phyloP scores from a whole-genome alignment of 2,888 invertebrate genomes.

The Phengaris alcon region DNA sequence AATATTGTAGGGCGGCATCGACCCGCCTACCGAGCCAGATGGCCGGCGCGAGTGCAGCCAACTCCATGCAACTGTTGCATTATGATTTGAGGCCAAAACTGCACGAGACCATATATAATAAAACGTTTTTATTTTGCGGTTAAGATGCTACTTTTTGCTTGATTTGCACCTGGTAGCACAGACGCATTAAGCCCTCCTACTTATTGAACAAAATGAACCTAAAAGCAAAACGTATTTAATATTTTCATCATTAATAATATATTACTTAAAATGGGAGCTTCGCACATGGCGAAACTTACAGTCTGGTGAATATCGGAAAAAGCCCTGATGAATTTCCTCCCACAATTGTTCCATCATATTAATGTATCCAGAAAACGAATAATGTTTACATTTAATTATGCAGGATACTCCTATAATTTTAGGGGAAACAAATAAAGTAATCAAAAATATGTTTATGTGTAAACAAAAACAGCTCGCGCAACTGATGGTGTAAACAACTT shows the following conservation, averaged over 20 bases:
- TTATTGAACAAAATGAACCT: too few relatives aligned
- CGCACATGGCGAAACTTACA: not conserved
- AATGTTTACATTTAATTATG: constrained; percentile 11
- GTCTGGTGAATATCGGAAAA: not conserved
- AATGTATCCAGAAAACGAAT: not conserved
- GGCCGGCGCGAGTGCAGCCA: constrained; percentile 14
- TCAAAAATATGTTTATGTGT: constrained; percentile 1
- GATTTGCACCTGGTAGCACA: not conserved
- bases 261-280: too few relatives aligned
- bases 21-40: constrained; percentile 25
- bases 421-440: constrained; percentile 9
- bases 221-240: too few relatives aligned
- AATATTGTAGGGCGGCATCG: constrained; percentile 26
- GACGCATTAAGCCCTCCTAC: too few relatives aligned
- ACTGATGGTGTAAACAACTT: not conserved
- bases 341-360: not conserved
- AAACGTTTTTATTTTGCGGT: not conserved
- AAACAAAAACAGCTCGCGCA: not conserved
- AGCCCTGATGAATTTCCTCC: not conserved
- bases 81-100: not conserved
- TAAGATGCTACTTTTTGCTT: not conserved
- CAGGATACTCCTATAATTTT: constrained; percentile 12
- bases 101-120: not conserved
- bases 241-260: too few relatives aligned
- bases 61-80: constrained; percentile 22